Conservation (phyloP, 2,888 invertebrate species). For the Endomychus coccineus region DNA sequence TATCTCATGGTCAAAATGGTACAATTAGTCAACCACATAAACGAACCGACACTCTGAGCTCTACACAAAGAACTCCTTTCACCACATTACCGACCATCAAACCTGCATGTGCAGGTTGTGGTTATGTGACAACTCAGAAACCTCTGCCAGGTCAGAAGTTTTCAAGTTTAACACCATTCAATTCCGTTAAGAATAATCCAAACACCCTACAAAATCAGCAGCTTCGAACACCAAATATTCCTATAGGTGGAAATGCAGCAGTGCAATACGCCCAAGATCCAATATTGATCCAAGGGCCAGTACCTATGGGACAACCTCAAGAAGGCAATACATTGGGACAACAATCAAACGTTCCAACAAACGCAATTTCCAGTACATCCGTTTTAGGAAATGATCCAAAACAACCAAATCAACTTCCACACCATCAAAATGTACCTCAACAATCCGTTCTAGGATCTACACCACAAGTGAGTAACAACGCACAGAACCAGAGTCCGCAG, state of each 20-base stretch:
- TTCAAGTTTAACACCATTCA: slow-evolving; percentile 2
- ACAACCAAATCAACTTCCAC: no score
- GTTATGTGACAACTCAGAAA: slow-evolving; percentile 49
- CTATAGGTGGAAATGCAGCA: no score
- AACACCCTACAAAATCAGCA: no score
- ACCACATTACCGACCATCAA: slow-evolving; percentile 40
- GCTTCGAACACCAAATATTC: no score
- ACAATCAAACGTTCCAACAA: neutral
- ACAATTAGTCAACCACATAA: slow-evolving; percentile 15
- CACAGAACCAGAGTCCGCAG: no score
- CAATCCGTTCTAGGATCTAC: no score
- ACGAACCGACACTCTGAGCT: slow-evolving; percentile 19
- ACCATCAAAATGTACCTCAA: slow-evolving; percentile 1
- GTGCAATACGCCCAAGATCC: no score
- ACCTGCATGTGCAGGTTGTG: slow-evolving; percentile 54
- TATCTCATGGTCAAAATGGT: slow-evolving; percentile 5
- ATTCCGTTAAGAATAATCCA: no score
- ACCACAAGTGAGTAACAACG: no score
- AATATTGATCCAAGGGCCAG: no score
- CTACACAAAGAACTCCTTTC: slow-evolving; percentile 27
- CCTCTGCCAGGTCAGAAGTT: slow-evolving; percentile 29
- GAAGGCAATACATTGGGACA: slow-evolving; percentile 2
- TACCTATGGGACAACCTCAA: neutral
- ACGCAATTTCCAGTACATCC: neutral
- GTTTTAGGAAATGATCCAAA: no score